A percentile compares a stretch with the other conserved stretches of the same genome.
Evolutionary conservation across 2,888 invertebrate genomes (phyloP).

Genomic region (Agrotis segetum): DNA sequence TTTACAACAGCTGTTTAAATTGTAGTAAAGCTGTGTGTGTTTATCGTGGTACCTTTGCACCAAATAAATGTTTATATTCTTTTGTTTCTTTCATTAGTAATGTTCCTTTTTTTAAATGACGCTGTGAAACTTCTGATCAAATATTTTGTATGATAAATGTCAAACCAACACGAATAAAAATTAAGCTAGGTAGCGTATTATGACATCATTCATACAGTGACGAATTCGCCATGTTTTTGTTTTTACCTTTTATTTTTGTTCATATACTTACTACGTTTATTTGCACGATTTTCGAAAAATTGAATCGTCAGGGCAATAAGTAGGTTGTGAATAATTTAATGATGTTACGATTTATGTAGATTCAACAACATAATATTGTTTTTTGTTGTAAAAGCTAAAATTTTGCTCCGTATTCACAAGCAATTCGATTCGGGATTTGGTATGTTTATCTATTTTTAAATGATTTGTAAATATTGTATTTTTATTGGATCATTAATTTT

Average conservation of each 20-base stretch:
- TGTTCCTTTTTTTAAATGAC: too few species aligned
- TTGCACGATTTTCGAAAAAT: background rate
- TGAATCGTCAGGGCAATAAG: background rate
- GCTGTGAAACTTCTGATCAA: constrained; percentile 14
- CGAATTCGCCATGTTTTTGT: background rate
- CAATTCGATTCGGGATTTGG: too few species aligned
- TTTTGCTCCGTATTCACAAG: too few species aligned
- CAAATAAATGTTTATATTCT: too few species aligned
- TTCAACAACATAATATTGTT: background rate
- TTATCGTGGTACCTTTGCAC: too few species aligned
- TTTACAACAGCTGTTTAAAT: too few species aligned
- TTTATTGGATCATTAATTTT: too few species aligned
- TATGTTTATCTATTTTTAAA: too few species aligned
- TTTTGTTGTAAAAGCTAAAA: too few species aligned
- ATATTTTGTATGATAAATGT: background rate
- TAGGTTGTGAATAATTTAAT: background rate
- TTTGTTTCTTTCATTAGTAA: too few species aligned
- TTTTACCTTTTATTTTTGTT: constrained; percentile 2
- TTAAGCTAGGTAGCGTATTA: background rate
- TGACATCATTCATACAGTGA: constrained; percentile 26
- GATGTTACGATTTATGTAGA: background rate
- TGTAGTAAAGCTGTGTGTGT: too few species aligned
- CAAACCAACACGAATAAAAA: background rate
- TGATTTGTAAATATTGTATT: too few species aligned
- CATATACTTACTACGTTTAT: background rate